These are phyloP conservation scores for Carollia perspicillata DNA, from an alignment of 2,113 vertebrate species.

Conservation along the genomic window DNA sequence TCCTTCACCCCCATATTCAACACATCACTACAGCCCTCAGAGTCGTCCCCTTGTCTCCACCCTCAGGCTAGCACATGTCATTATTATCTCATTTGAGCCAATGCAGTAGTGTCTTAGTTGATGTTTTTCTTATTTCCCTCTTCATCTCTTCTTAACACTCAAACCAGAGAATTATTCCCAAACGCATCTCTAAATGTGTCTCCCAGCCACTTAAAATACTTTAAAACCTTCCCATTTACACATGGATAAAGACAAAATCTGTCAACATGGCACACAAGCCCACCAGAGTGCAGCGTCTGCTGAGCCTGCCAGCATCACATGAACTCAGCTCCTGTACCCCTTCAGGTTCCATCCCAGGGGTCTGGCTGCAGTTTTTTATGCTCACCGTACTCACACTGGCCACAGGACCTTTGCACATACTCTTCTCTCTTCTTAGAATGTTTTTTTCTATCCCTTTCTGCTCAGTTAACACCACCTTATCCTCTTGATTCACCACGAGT, in stretches of 20 bases:
- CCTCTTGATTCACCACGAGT: neutral
- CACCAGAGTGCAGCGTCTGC: neutral
- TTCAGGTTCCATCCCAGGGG: neutral
- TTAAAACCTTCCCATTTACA: neutral
- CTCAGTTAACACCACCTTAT: neutral
- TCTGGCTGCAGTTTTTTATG: neutral
- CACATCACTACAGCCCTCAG: neutral
- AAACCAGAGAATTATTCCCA: neutral
- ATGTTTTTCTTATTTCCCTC: neutral
- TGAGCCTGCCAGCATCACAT: neutral
- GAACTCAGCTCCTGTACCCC: neutral
- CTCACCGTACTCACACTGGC: neutral
- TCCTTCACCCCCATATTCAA: neutral
- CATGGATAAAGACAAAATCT: neutral
- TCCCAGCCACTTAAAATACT: neutral
- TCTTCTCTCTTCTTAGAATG: neutral
- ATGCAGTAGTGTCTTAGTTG: neutral
- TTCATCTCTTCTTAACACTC: neutral
- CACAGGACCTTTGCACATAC: neutral
- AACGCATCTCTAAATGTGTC: neutral
- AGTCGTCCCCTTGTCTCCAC: too few species aligned
- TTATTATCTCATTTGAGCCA: neutral
- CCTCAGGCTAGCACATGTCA: neutral
- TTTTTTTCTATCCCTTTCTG: neutral
- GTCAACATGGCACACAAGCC: too few species aligned